Evolutionary conservation across 2,113 vertebrate species (phyloP), one percentile per base, ranked within the genome.

Genomic region (Crotalus horridus): DNA sequence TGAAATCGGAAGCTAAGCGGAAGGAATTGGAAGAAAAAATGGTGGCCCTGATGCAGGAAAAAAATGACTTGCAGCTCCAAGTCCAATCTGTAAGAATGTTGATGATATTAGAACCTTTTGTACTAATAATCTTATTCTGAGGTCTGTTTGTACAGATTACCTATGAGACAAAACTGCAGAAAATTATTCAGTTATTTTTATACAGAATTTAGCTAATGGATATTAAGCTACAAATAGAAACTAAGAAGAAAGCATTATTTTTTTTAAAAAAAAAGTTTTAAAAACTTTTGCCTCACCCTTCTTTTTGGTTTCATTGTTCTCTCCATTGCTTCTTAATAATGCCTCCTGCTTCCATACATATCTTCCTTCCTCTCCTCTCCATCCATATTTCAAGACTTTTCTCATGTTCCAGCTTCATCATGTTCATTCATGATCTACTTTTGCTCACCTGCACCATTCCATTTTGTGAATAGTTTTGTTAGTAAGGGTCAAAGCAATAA

Each of bases 1-100:
- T 97, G 0, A 99, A 99, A 88, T 97, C 98, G 3, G 98, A 98
- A 46, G 96, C 98, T 1, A 99, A 98, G 92, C 94, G 97, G 87
- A 99, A 98, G 89, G 98, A 98, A 12, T 56, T 99, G 7, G 98
- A 99, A 88, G 98, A 98, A 95, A 99, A 98, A 96, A 98, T 98
- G 98, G 98, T 98, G 26, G 74, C 96, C 1, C 95, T 99, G 1
- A 29, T 98, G 29, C 98, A 98, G 94, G 98, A 98, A 91, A 98
- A 98, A 94, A 98, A 98, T 29, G 98, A 98, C 59, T 94, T 98
- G 46, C 96, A 97, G 91, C 97, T 98, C 74, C 98, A 98, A 94
- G 98, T 98, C 88, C 93, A 98, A 33, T 95, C 98, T 95, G 96
- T 97, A 94, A 96, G 98, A 95, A 61, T 85, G 2, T 7, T 39